phyloP scores from a whole-genome alignment of 2,888 invertebrate genomes.

The Dasysyrphus albostriatus region DNA sequence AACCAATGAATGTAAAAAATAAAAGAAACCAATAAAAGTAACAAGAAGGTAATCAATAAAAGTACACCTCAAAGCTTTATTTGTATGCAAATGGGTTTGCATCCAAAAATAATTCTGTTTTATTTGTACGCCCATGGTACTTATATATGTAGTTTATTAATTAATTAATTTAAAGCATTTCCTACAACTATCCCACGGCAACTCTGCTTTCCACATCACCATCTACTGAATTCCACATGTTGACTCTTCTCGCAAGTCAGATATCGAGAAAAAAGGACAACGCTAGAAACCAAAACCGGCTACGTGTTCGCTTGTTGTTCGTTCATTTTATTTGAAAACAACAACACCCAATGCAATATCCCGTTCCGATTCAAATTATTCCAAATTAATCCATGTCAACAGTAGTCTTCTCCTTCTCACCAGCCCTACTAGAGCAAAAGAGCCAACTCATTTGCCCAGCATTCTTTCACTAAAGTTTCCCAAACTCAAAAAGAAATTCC shows the following conservation, averaged over 20 bases:
- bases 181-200: not conserved
- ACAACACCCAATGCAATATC: conserved; percentile 26
- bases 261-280: conserved; percentile 24
- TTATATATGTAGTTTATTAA: too few relatives aligned
- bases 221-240: conserved; percentile 20
- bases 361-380: conserved; percentile 39
- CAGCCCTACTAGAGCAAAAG: conserved; percentile 18
- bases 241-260: conserved; percentile 24
- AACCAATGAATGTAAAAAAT: too few relatives aligned
- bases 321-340: conserved; percentile 64
- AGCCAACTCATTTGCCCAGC: conserved; percentile 23
- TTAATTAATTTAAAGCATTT: too few relatives aligned
- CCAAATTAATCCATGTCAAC: conserved; percentile 7
- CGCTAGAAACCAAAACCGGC: conserved; percentile 52
- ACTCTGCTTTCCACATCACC: not conserved
- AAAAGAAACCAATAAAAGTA: too few relatives aligned
- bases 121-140: too few relatives aligned
- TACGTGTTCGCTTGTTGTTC: conserved; percentile 75
- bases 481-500: conserved; percentile 70
- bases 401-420: conserved; percentile 18
- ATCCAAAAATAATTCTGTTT: too few relatives aligned
- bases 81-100: too few relatives aligned
- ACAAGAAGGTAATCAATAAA: too few relatives aligned
- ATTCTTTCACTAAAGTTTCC: conserved; percentile 31
- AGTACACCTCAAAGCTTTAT: too few relatives aligned